Conservation (phyloP, 2,113 vertebrate genomes). For the Sterna hirundo region DNA sequence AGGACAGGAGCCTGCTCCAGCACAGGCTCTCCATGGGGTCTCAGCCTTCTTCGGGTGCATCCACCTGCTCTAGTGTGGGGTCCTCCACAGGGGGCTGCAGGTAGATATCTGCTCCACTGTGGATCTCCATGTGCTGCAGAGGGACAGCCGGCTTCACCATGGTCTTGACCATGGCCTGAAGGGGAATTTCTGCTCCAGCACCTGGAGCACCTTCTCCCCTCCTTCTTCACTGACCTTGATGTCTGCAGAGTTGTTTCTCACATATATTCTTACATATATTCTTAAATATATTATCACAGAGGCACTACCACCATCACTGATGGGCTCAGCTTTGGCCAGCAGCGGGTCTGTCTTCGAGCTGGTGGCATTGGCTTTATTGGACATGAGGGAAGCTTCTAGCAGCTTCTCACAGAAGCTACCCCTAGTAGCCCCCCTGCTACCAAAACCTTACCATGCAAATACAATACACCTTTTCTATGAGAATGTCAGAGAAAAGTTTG, state of each 20-base stretch:
- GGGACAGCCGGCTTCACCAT: no score
- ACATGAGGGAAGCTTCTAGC: not conserved
- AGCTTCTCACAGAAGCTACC: not conserved
- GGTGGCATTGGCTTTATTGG: not conserved
- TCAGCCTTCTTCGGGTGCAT: not conserved
- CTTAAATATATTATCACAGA: not conserved
- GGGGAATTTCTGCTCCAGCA: fast-evolving
- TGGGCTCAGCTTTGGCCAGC: fast-evolving
- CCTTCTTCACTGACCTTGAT: not conserved
- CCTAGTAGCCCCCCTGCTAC: no score
- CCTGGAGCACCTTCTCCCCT: not conserved
- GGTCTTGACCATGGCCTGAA: not conserved
- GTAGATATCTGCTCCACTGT: not conserved
- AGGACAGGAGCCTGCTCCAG: not conserved
- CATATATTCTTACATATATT: not conserved
- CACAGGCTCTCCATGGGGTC: not conserved
- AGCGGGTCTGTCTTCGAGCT: fast-evolving
- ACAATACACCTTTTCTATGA: not conserved
- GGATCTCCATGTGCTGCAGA: no score
- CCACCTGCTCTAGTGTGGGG: fast-evolving
- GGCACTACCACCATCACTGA: fast-evolving
- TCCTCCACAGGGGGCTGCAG: not conserved
- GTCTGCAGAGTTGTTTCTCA: not conserved
- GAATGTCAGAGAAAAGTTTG: not conserved
- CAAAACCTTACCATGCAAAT: not conserved